phyloP scores from a whole-genome alignment of 1,140 invertebrate genomes.

The Drosophila albomicans region DNA sequence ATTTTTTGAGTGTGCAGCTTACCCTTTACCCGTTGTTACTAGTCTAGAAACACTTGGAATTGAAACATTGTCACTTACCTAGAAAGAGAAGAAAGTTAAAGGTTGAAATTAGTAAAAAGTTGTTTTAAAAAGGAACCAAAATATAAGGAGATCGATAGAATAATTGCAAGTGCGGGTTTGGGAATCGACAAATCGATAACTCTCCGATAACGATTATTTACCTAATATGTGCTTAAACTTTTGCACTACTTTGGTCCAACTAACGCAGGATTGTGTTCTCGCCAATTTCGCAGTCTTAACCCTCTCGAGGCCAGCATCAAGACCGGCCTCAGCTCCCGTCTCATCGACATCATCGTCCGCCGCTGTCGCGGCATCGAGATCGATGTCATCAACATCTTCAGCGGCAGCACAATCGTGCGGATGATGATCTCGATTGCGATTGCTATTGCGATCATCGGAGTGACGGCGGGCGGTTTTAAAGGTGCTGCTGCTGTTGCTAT shows the following conservation, averaged over 20 bases:
- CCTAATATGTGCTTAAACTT: conserved; percentile 83
- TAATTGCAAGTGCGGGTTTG: conserved; percentile 5
- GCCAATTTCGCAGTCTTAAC: conserved; percentile 72
- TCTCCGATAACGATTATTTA: conserved; percentile 51
- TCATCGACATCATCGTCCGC: conserved; percentile 42
- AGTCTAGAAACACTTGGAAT: neutral
- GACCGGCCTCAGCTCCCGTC: conserved; percentile 57
- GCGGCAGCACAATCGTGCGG: conserved; percentile 8
- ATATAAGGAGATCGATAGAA: no score
- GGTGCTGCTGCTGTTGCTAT: conserved; percentile 19
- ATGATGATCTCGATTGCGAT: neutral
- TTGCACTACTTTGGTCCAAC: conserved; percentile 83
- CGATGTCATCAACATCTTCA: conserved; percentile 18
- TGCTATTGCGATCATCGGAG: conserved; percentile 20
- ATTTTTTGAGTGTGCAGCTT: conserved; percentile 50
- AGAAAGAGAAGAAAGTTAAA: conserved; percentile 49
- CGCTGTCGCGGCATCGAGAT: conserved; percentile 4
- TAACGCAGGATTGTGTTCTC: conserved; percentile 80
- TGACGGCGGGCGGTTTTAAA: conserved; percentile 10
- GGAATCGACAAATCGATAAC: conserved; percentile 4
- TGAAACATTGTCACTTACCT: conserved; percentile 66
- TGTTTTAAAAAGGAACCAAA: no score
- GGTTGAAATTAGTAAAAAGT: no score
- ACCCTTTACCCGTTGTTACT: conserved; percentile 42
- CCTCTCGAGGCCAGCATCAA: conserved; percentile 49